Percentiles rank a stretch among this genome's conserved stretches.
phyloP scores from a whole-genome alignment of 35 echinoderm and acorn worm species.

The Stichopus chloronotus region DNA sequence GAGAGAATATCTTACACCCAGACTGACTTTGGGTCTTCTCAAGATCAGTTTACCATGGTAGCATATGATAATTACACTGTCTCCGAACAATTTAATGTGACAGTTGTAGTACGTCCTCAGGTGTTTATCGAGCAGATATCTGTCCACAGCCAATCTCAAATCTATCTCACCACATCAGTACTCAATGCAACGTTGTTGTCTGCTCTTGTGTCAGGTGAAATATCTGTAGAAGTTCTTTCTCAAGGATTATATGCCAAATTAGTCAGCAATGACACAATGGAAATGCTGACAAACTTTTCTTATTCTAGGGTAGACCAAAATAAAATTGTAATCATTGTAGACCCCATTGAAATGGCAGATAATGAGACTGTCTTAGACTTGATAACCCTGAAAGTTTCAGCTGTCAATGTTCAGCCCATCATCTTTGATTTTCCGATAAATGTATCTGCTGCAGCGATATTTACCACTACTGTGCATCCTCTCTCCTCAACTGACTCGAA shows the following conservation, averaged over 20 bases:
- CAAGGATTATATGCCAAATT: not conserved
- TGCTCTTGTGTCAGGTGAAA: not conserved
- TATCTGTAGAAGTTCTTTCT: not conserved
- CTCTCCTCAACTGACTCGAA: not conserved
- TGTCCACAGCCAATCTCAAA: constrained; percentile 15
- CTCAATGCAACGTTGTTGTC: constrained; percentile 27
- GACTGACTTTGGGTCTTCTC: constrained; percentile 60
- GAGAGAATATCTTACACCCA: constrained; percentile 73
- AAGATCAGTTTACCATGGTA: constrained; percentile 67
- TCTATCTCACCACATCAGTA: not conserved
- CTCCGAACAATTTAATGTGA: constrained; percentile 64
- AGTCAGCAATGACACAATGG: constrained; percentile 2
- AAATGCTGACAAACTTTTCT: not conserved
- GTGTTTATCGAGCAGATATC: not conserved
- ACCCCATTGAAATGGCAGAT: not conserved
- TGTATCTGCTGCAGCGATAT: constrained; percentile 28
- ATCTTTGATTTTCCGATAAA: constrained; percentile 57
- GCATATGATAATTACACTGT: constrained; percentile 64
- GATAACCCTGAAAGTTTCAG: constrained; percentile 32
- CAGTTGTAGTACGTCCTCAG: constrained; percentile 16
- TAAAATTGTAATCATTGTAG: constrained; percentile 11
- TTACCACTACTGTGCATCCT: constrained; percentile 33
- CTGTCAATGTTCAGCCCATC: constrained; percentile 25
- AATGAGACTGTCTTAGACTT: constrained; percentile 46
- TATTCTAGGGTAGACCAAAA: constrained; percentile 20